Conservation (phyloP, 2,888 invertebrate genomes). For the Alcis repandata region DNA sequence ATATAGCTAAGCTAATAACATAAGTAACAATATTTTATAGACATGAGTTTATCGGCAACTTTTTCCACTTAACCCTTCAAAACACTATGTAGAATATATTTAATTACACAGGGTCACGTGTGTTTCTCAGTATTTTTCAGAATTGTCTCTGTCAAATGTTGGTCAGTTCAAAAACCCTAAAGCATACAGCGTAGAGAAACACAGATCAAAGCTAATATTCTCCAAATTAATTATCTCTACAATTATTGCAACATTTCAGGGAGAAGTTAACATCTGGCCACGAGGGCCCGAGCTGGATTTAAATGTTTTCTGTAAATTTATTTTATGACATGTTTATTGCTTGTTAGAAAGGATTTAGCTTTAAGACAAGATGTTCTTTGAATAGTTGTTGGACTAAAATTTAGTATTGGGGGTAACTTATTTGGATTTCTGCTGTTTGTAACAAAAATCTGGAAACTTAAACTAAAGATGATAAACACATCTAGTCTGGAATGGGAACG, state of each 20-base stretch:
- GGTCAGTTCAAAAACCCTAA: neutral
- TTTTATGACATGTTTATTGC: slow-evolving; percentile 9
- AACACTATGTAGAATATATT: too few species aligned
- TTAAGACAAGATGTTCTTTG: neutral
- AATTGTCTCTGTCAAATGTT: neutral
- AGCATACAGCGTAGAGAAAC: slow-evolving; percentile 20
- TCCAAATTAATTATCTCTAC: slow-evolving; percentile 40
- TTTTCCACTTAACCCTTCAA: too few species aligned
- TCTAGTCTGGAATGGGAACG: too few species aligned
- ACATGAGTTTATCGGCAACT: too few species aligned
- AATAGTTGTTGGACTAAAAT: neutral
- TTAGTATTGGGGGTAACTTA: neutral
- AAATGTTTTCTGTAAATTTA: slow-evolving; percentile 31
- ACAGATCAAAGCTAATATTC: slow-evolving; percentile 41
- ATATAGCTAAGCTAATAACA: too few species aligned
- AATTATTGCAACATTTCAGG: slow-evolving; percentile 41
- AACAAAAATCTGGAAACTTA: too few species aligned
- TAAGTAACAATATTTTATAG: too few species aligned
- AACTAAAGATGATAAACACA: too few species aligned
- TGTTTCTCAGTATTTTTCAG: too few species aligned
- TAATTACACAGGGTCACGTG: too few species aligned
- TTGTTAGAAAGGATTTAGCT: slow-evolving; percentile 2
- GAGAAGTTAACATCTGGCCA: slow-evolving; percentile 32
- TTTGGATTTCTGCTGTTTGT: too few species aligned
- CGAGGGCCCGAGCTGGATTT: slow-evolving; percentile 30